Percentiles rank a stretch among this genome's conserved stretches.
Evolutionary conservation across 2,113 vertebrate genomes (phyloP).

Genomic region (Macquaria ambigua): DNA sequence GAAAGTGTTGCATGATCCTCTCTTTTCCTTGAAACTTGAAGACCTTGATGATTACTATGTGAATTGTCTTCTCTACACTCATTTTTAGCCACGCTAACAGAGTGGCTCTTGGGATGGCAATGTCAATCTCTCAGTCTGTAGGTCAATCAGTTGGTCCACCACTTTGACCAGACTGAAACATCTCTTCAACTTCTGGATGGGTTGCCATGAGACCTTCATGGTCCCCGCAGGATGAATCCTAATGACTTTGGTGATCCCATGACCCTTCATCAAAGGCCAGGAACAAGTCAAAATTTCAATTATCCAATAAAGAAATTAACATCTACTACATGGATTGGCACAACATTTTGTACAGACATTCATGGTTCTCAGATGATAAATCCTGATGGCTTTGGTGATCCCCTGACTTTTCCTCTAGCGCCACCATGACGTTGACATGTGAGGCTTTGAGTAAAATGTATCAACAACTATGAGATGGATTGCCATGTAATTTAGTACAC

Average conservation of each 20-base stretch:
- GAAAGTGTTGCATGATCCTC: neutral
- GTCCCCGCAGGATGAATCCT: neutral
- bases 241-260: neutral
- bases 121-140: neutral
- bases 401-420: no score
- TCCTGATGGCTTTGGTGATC: neutral
- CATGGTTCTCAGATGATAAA: neutral
- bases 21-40: constrained; percentile 2
- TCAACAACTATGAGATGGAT: neutral
- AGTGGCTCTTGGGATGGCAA: neutral
- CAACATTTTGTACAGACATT: neutral
- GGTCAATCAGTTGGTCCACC: neutral
- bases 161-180: neutral
- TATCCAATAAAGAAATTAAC: neutral
- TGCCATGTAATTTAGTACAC: neutral
- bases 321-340: neutral
- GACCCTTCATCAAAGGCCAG: neutral
- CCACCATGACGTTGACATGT: no score
- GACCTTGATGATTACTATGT: neutral
- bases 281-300: constrained; percentile 1
- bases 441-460: no score
- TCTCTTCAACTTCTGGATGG: neutral
- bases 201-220: neutral
- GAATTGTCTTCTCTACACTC: neutral
- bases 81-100: neutral